Base-by-base conservation (phyloP, 2,113 vertebrate genomes). In the Bubalus kerabau region DNA sequence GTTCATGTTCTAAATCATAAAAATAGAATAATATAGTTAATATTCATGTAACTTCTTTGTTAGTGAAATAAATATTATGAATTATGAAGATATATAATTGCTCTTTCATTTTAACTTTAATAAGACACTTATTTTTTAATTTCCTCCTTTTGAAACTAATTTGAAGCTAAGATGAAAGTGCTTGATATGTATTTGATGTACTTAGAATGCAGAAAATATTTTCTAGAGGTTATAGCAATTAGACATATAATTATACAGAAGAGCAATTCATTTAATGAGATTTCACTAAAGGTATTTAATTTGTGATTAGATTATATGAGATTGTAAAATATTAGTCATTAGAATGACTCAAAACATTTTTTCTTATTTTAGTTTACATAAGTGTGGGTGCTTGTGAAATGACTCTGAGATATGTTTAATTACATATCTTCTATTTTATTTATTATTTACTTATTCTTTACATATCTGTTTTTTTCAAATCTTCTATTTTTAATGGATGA, bases 201-300 rank as follows among this genome's bases (percentile, higher is more conserved):
- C 28, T 92, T 90, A 80, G 23, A 88, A 56, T n/a, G 71, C 64
- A 97, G 48, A 97, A 96, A 96, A 84, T 96, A 84, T 94, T 96
- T 97, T 90, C 56, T 64, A 87, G 26, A 85, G 17, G 26, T 92
- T 94, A 95, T 26, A 97, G 57, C 62, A 97, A 97, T 90, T 95
- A 95, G 60, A 86, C 24, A 14, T 57, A 71, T 80, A 95, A 95
- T 98, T 97, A 96, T 80, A 83, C 30, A 95, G 89, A 90, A 50
- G 46, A 87, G 62, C 46, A 96, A 87, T 96, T 94, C 91, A 84
- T 94, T 94, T 92, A 97, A 95, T 96, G 48, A 90, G 46, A 94
- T 59, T 95, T 90, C 46, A 94, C 23, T 87, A 83, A 59, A 86
- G 50, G 7, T 83, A 86, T 86, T 93, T 78, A 96, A 95, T 92